Base-by-base conservation (phyloP, 92 coral and sea anemone genomes). In the Montipora capitata region DNA sequence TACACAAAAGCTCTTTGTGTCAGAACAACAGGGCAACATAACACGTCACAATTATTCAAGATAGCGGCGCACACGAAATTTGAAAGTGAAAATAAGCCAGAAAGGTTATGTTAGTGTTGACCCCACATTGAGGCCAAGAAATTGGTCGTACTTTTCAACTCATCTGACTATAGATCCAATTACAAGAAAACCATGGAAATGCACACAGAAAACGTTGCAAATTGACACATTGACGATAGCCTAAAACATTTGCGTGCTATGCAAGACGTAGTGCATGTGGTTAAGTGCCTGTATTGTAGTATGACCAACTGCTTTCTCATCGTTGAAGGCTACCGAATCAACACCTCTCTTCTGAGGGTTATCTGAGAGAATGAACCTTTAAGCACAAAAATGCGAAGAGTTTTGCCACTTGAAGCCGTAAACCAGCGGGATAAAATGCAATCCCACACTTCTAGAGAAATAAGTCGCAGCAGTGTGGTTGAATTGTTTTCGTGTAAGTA, bases 371-470 rank as follows among this genome's bases (percentile, higher is more conserved):
- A 64, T 4, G 85, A 80, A 76, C 85, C 77, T 51, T 44, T 80
- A 80, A 77, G 77, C 58, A 79, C 76, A 67, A 57, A 80, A 61
- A 66, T 80, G 77, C 73, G 65, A 80, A 66, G 85, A 68, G 74
- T 80, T 67, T 68, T 80, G 16, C 76, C 85, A 64, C 85, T 80
- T 42, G 85, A 80, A 80, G 85, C 85, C 67, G 85, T 80, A 52
- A 80, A 80, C 12, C 85, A 80, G 49, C 77, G 74, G 16, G 40
- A 65, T 65, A 66, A 76, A 80, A 67, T 80, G 85, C 64, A 76
- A 42, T 67, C 85, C 64, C 77, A 80, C 48, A 80, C 85, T 80
- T 51, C 76, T 63, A 80, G 85, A 78, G 85, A 80, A 80, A 64
- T 80, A 68, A 80, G 77, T 68, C 17, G 42, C 48, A 20, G 67